Base-by-base conservation (phyloP, 2,113 vertebrate genomes). In the Callaeas wilsoni region DNA sequence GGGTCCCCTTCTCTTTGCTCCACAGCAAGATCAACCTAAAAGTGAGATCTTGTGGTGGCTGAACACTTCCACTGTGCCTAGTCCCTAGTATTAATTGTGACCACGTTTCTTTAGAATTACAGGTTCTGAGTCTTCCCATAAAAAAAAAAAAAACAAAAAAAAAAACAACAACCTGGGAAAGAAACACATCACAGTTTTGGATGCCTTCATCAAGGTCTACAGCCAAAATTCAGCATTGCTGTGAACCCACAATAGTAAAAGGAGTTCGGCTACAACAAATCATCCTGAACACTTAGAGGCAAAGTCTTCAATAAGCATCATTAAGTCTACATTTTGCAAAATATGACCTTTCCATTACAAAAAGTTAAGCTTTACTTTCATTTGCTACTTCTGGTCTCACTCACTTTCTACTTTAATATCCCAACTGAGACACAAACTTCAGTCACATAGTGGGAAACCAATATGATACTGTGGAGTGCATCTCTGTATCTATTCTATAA, bases 241-340 rank as follows among this genome's bases (percentile, higher is more conserved):
- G 21, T 70, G 50, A 77, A 50, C 1, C 0, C 15, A 20, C 2
- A 1, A 42, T 6, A 16, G n/a, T 39, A 55, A n/a, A 57, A 70
- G 5, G 13, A 6, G 6, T 46, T 42, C 42, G 30, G 9, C 29
- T 46, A 39, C 20, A 62, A 12, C 9, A 29, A 56, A 47, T 6
- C 12, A 35, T 22, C 25, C 41, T 25, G 20, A 62, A 52, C 29
- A 46, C 6, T 29, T 55, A 47, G 12, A 87, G 4, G 4, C 12
- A 25, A 10, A 47, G 7, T 29, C 55, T 81, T 81, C 73, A 59
- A 12, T 12, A 55, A 65, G 13, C n/a, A 37, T 37, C 11, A 13
- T 22, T 19, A 67, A 70, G 7, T 32, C 20, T 35, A 46, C 8
- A 53, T 32, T 86, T 47, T 46, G 41, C 7, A 85, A 42, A 90